These are phyloP conservation scores for Drosophila histrio DNA, from an alignment of 2,888 invertebrate genomes.

Conservation along the genomic window DNA sequence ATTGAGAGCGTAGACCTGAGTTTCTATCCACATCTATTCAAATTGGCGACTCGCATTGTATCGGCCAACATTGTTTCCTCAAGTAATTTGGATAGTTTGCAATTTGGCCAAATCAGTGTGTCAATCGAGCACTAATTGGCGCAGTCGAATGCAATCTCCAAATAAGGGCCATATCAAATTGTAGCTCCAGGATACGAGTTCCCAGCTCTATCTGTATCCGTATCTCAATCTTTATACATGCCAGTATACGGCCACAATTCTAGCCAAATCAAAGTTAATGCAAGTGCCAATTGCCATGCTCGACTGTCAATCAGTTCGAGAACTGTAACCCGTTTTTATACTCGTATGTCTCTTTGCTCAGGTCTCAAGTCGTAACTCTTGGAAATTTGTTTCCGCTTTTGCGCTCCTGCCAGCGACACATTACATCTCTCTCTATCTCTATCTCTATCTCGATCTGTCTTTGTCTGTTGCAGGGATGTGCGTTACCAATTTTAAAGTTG, in stretches of 20 bases:
- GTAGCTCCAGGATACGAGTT: constrained; percentile 56
- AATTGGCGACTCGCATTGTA: neutral
- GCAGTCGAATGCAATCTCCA: constrained; percentile 10
- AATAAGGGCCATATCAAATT: constrained; percentile 31
- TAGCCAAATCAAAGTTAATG: constrained; percentile 72
- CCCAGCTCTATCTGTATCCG: constrained; percentile 32
- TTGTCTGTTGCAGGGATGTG: constrained; percentile 32
- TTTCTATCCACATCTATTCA: neutral
- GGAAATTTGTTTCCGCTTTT: constrained; percentile 73
- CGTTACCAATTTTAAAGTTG: constrained; percentile 78
- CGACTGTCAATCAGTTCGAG: constrained; percentile 64
- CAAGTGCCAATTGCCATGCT: constrained; percentile 77
- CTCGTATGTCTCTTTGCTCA: constrained; percentile 10
- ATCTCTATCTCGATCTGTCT: neutral
- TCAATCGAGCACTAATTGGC: constrained; percentile 65
- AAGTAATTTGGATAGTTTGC: constrained; percentile 34
- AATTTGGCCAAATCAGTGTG: constrained; percentile 56
- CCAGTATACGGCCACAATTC: constrained; percentile 25
- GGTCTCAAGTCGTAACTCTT: constrained; percentile 61
- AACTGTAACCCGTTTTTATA: constrained; percentile 53
- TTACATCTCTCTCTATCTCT: neutral
- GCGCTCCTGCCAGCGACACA: constrained; percentile 44
- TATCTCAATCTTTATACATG: neutral
- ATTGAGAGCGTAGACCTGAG: neutral
- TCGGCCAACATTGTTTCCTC: constrained; percentile 23